Percentiles rank a stretch among this genome's conserved stretches.
Evolutionary conservation across 2,888 invertebrate genomes (phyloP).

Genomic region (Periphyllus acericola): DNA sequence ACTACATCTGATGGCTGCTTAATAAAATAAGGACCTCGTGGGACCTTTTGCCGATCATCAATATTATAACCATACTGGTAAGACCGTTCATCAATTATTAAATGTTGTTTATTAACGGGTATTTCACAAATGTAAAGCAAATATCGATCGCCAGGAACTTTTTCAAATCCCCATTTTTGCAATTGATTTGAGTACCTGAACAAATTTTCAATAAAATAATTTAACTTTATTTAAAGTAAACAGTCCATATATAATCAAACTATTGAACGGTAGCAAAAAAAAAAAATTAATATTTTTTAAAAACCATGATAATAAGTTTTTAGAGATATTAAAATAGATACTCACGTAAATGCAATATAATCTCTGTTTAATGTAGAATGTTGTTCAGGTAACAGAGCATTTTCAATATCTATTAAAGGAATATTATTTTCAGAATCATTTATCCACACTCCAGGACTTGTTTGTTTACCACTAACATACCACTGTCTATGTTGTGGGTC

Average conservation of each 20-base stretch:
- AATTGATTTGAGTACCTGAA: constrained; percentile 52
- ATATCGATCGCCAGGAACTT: constrained; percentile 80
- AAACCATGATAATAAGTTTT: background rate
- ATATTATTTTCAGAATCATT: constrained; percentile 89
- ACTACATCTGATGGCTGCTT: constrained; percentile 85
- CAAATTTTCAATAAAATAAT: constrained; percentile 3
- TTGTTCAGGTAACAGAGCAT: constrained; percentile 80
- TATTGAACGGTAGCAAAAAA: background rate
- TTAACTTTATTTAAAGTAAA: background rate
- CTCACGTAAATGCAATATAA: constrained; percentile 80
- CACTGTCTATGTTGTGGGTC: constrained; percentile 89
- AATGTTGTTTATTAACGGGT: constrained; percentile 77
- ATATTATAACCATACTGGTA: constrained; percentile 88
- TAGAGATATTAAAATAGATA: background rate
- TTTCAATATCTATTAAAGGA: constrained; percentile 80
- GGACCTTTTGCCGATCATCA: constrained; percentile 81
- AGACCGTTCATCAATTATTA: constrained; percentile 79
- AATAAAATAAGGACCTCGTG: constrained; percentile 88
- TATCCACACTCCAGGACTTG: constrained; percentile 79
- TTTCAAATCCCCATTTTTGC: constrained; percentile 83
- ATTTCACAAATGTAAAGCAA: constrained; percentile 90
- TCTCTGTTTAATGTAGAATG: constrained; percentile 73
- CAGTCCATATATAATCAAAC: background rate
- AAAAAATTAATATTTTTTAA: background rate
- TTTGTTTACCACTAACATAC: constrained; percentile 85